Evolutionary conservation across 2,888 invertebrate species (phyloP).

Genomic region (Penaeus monodon): DNA sequence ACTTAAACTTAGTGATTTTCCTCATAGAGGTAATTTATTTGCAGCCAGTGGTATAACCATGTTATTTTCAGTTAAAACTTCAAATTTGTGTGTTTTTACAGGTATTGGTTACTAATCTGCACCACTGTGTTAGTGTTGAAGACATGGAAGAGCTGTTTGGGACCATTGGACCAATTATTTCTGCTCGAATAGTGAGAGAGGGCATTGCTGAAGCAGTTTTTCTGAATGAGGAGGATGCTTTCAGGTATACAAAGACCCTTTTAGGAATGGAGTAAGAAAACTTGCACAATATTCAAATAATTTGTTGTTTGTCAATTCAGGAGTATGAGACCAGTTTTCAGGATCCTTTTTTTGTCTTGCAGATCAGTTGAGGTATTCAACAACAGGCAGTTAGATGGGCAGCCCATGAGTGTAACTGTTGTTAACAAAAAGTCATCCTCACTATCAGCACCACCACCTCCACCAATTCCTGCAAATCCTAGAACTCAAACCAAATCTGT

Average conservation of each 20-base stretch:
- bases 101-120: constrained; percentile 91
- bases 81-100: background rate
- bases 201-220: constrained; percentile 94
- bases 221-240: constrained; percentile 84
- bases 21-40: no score
- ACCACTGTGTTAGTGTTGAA: constrained; percentile 86
- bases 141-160: constrained; percentile 96
- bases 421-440: constrained; percentile 31
- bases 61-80: background rate
- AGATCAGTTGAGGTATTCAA: constrained; percentile 88
- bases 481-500: constrained; percentile 43
- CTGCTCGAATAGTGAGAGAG: constrained; percentile 85
- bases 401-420: constrained; percentile 81
- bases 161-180: constrained; percentile 88
- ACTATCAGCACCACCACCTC: background rate
- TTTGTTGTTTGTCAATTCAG: background rate
- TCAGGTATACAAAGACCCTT: constrained; percentile 75
- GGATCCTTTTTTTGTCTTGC: background rate
- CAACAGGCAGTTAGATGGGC: constrained; percentile 91
- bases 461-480: constrained; percentile 7
- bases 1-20: no score
- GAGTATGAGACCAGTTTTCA: no score
- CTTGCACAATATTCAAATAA: background rate
- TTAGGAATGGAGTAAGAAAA: background rate
- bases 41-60: background rate